Evolutionary conservation across 2,797 vertebrate species (phyloP).

Genomic region (Onychomys arenicola): DNA sequence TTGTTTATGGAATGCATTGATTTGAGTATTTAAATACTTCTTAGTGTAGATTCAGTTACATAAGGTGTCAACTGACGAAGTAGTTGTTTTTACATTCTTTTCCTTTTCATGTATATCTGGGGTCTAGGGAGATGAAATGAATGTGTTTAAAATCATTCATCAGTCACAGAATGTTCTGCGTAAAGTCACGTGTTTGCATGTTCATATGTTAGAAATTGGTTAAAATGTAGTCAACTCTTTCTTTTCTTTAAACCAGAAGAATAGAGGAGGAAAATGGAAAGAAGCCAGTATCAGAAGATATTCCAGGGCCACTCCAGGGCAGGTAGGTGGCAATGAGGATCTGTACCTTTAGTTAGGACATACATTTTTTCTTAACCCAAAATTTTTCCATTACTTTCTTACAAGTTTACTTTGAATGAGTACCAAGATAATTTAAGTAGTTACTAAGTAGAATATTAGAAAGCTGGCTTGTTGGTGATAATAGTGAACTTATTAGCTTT

Average conservation of each 20-base stretch:
- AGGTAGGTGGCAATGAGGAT: conserved; percentile 89
- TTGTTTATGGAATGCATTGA: conserved; percentile 58
- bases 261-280: conserved; percentile 89
- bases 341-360: neutral
- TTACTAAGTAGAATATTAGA: neutral
- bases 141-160: conserved; percentile 10
- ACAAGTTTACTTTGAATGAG: conserved; percentile 6
- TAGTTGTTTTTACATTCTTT: neutral
- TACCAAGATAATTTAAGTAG: conserved; percentile 24
- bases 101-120: conserved; percentile 33
- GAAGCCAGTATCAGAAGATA: conserved; percentile 90
- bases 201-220: conserved; percentile 35
- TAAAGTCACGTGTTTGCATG: neutral
- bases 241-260: conserved; percentile 84
- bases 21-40: conserved; percentile 61
- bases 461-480: neutral
- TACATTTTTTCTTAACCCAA: conserved; percentile 27
- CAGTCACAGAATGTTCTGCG: neutral
- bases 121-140: neutral
- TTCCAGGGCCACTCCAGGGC: conserved; percentile 96
- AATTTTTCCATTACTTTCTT: neutral
- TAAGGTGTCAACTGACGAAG: neutral
- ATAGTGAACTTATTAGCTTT: neutral
- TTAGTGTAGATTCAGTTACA: conserved; percentile 32
- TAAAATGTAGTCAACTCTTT: conserved; percentile 27